These are phyloP conservation scores for Drosophila ohnishii DNA, from an alignment of 1,140 invertebrate species.

Conservation along the genomic window DNA sequence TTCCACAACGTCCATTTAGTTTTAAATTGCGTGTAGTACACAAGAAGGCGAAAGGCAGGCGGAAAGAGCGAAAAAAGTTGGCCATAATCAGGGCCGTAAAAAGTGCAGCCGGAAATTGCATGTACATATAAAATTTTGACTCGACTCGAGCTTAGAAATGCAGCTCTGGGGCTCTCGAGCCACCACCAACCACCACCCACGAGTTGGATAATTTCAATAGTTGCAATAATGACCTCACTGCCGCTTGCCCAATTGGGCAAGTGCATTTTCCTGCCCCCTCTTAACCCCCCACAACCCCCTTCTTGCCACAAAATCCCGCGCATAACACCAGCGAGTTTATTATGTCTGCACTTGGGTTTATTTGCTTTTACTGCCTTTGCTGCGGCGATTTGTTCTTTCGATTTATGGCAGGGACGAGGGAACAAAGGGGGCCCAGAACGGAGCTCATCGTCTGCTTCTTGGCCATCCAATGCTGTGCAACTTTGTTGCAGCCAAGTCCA, in stretches of 20 bases:
- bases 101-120: constrained; percentile 58
- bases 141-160: constrained; percentile 30
- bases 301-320: constrained; percentile 31
- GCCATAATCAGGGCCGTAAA: constrained; percentile 50
- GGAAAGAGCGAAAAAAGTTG: constrained; percentile 40
- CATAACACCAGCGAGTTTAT: constrained; percentile 80
- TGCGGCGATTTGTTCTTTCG: constrained; percentile 81
- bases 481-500: constrained; percentile 64
- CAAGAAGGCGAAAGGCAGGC: neutral
- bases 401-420: constrained; percentile 62
- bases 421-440: neutral
- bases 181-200: constrained; percentile 47
- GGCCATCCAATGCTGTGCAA: constrained; percentile 61
- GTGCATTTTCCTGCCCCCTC: constrained; percentile 24
- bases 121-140: constrained; percentile 57
- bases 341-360: constrained; percentile 81
- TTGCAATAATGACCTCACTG: constrained; percentile 75
- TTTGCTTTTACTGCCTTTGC: constrained; percentile 80
- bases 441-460: constrained; percentile 44
- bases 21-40: constrained; percentile 60
- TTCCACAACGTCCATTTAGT: constrained; percentile 46
- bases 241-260: constrained; percentile 58
- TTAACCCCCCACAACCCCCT: neutral
- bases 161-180: neutral
- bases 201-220: constrained; percentile 73